phyloP scores from a whole-genome alignment of 2,888 invertebrate species.

The Herminia tarsipennalis region DNA sequence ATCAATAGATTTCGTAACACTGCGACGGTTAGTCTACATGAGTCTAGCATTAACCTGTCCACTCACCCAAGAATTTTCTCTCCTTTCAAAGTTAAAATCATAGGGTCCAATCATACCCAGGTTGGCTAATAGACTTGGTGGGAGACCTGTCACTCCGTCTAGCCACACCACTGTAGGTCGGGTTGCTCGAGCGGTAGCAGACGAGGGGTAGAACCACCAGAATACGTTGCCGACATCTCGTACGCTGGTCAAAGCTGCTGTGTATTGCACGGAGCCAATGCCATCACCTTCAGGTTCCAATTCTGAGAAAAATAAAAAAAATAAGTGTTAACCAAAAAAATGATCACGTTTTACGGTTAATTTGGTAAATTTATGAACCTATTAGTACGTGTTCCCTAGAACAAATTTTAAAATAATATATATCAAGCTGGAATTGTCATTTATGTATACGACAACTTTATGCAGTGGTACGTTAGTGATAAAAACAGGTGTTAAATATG shows the following conservation, averaged over 20 bases:
- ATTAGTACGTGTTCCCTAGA: too few relatives aligned
- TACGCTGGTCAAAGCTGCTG: slow-evolving; percentile 91
- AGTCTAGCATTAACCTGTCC: too few relatives aligned
- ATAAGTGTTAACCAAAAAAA: neutral
- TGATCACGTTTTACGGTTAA: neutral
- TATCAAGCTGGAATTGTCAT: too few relatives aligned
- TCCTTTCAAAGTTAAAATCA: slow-evolving; percentile 86
- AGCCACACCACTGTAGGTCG: slow-evolving; percentile 93
- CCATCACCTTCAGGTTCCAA: slow-evolving; percentile 61
- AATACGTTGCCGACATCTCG: slow-evolving; percentile 91
- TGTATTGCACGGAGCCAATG: slow-evolving; percentile 87
- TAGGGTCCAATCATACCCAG: slow-evolving; percentile 93
- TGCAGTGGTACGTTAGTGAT: too few relatives aligned
- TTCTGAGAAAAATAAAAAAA: slow-evolving; percentile 38
- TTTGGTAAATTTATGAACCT: too few relatives aligned
- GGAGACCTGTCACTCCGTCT: slow-evolving; percentile 93
- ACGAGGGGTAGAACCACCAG: slow-evolving; percentile 94
- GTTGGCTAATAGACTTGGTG: slow-evolving; percentile 93
- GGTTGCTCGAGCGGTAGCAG: slow-evolving; percentile 67
- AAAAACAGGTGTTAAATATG: too few relatives aligned
- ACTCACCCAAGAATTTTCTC: slow-evolving; percentile 90
- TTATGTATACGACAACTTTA: too few relatives aligned
- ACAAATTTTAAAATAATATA: too few relatives aligned
- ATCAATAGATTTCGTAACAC: too few relatives aligned
- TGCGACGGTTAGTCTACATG: too few relatives aligned